A percentile compares a stretch with the other conserved stretches of the same genome.
Evolutionary conservation across 2,888 invertebrate species (phyloP).

Genomic region (Cheilosia pagana): DNA sequence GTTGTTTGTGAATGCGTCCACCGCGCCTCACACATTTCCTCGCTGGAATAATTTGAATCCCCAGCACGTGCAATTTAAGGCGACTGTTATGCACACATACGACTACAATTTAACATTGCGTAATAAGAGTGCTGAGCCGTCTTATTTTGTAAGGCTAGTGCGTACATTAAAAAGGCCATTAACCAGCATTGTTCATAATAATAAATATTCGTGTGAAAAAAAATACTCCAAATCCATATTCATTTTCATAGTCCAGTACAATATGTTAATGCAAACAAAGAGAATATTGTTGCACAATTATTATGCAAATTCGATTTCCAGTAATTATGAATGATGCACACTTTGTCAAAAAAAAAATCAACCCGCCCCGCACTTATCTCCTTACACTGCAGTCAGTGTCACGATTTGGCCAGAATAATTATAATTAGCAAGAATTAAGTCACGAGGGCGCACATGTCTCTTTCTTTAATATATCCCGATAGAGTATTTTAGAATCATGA

Average conservation of each 20-base stretch:
- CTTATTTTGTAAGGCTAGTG: not conserved
- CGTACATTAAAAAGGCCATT: not conserved
- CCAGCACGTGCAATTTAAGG: not conserved
- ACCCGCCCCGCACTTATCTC: not conserved
- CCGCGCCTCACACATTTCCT: no score
- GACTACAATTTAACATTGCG: not conserved
- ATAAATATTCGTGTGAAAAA: not conserved
- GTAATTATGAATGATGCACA: not conserved
- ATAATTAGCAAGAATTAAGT: slow-evolving; percentile 28
- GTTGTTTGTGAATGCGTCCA: no score
- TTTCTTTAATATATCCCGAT: not conserved
- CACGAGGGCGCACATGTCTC: slow-evolving; percentile 28
- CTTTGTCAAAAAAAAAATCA: not conserved
- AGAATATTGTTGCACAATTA: slow-evolving; percentile 6
- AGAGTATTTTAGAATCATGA: not conserved
- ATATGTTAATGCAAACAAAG: no score
- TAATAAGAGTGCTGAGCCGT: not conserved
- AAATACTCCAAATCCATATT: not conserved
- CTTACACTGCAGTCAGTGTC: not conserved
- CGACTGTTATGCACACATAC: no score
- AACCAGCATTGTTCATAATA: not conserved
- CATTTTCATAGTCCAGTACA: not conserved
- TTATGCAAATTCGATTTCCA: slow-evolving; percentile 14
- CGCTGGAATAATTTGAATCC: not conserved
- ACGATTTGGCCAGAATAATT: slow-evolving; percentile 27